phyloP scores from a whole-genome alignment of 2,113 vertebrate species.

The Microtus oregoni region DNA sequence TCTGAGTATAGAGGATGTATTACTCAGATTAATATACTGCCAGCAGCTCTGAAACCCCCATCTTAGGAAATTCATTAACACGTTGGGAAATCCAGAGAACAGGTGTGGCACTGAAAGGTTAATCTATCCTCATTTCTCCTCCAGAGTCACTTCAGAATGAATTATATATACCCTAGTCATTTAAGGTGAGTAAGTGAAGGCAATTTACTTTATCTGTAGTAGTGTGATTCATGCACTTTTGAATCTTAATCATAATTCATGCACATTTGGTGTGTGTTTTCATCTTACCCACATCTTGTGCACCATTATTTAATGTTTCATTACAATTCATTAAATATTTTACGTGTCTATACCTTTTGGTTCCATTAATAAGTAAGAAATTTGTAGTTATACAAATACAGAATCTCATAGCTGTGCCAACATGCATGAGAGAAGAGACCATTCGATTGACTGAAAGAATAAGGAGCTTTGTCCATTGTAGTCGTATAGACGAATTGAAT shows the following conservation, averaged over 20 bases:
- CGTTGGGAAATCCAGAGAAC: constrained; percentile 71
- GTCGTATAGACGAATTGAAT: not conserved
- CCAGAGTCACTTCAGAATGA: constrained; percentile 65
- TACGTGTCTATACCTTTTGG: not conserved
- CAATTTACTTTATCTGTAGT: constrained; percentile 20
- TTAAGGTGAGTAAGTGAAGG: constrained; percentile 58
- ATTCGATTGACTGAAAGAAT: not conserved
- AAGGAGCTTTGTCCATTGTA: not conserved
- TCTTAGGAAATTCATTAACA: constrained; percentile 81
- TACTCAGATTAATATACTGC: constrained; percentile 78
- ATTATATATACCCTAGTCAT: constrained; percentile 60
- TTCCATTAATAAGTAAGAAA: not conserved
- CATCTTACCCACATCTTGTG: not conserved
- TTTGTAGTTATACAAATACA: not conserved
- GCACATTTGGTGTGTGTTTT: not conserved
- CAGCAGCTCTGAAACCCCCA: constrained; percentile 67
- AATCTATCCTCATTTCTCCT: constrained; percentile 77
- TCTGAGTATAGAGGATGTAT: constrained; percentile 73
- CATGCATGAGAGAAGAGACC: not conserved
- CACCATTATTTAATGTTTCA: not conserved
- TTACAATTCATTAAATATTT: not conserved
- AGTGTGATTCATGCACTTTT: not conserved
- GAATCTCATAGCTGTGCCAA: not conserved
- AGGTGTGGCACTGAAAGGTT: constrained; percentile 78
- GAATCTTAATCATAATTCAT: not conserved